Percentiles rank a stretch among this genome's conserved stretches.
These are phyloP conservation scores for Proctacanthus coquilletti DNA, from an alignment of 1,140 invertebrate genomes.

Conservation along the genomic window DNA sequence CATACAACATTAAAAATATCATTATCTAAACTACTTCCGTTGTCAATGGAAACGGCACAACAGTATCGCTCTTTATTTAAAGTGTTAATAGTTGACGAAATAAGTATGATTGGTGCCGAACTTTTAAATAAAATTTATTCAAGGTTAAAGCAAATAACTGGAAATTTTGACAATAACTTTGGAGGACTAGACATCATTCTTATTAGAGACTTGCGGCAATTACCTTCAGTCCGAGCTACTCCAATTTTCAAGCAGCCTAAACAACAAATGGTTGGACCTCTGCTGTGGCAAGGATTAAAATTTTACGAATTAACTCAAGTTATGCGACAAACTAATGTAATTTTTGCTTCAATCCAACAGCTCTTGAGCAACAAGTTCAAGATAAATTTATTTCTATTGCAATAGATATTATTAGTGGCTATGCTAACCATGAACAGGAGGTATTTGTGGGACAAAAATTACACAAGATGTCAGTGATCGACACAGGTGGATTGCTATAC, in stretches of 20 bases:
- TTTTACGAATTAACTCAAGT: slow-evolving; percentile 13
- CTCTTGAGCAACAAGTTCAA: too few relatives aligned
- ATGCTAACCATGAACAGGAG: slow-evolving; percentile 9
- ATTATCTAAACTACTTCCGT: slow-evolving; percentile 1
- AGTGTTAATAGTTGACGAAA: slow-evolving; percentile 13
- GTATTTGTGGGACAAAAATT: slow-evolving; percentile 13
- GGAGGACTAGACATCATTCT: slow-evolving; percentile 10
- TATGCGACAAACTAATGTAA: slow-evolving; percentile 11
- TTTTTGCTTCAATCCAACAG: slow-evolving; percentile 14
- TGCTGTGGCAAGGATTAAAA: slow-evolving; percentile 11
- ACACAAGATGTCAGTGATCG: slow-evolving; percentile 18
- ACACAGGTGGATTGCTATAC: slow-evolving; percentile 23
- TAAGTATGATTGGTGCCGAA: slow-evolving; percentile 15
- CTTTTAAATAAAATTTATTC: slow-evolving; percentile 11
- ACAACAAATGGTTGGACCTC: slow-evolving; percentile 8
- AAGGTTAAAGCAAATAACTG: slow-evolving; percentile 12
- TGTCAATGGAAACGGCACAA: slow-evolving; percentile 5
- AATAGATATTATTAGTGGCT: slow-evolving; percentile 5
- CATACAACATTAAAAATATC: slow-evolving; percentile 14
- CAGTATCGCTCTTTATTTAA: slow-evolving; percentile 10
- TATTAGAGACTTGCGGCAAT: slow-evolving; percentile 10
- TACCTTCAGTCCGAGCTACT: slow-evolving; percentile 11
- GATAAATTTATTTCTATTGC: slow-evolving; percentile 10
- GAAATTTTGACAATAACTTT: slow-evolving; percentile 8
- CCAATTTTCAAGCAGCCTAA: slow-evolving; percentile 9